phyloP scores from a whole-genome alignment of 2,113 vertebrate species.

The Daubentonia madagascariensis region DNA sequence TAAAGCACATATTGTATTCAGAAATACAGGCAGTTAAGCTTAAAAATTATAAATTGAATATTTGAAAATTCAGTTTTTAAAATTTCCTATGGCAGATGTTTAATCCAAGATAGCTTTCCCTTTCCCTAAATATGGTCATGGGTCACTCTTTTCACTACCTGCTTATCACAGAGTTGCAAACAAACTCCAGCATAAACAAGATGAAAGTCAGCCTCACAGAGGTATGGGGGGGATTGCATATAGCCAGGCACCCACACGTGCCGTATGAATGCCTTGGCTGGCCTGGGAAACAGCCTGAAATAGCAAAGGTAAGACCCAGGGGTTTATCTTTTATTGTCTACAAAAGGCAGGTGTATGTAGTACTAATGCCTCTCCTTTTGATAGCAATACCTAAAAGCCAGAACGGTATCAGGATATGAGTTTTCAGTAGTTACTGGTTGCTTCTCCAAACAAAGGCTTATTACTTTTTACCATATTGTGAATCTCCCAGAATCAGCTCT shows the following conservation, averaged over 20 bases:
- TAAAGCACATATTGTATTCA: fast-evolving
- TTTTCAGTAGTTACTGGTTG: fast-evolving
- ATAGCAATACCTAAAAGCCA: fast-evolving
- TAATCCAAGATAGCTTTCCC: too few species aligned
- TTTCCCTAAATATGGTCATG: fast-evolving
- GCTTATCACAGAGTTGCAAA: not conserved
- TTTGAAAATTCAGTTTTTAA: not conserved
- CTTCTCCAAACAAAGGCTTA: not conserved
- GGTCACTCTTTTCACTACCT: not conserved
- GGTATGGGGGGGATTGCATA: fast-evolving
- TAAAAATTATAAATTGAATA: not conserved
- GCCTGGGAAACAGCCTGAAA: fast-evolving
- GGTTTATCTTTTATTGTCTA: fast-evolving
- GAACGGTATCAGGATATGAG: fast-evolving
- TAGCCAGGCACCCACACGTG: fast-evolving
- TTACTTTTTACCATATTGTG: fast-evolving
- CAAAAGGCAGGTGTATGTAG: not conserved
- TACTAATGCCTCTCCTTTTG: fast-evolving
- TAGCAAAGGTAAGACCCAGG: not conserved
- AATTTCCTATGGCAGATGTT: not conserved
- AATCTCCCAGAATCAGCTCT: fast-evolving
- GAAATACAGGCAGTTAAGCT: too few species aligned
- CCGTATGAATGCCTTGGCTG: fast-evolving
- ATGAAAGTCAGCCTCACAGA: too few species aligned
- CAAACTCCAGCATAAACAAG: not conserved